phyloP scores from a whole-genome alignment of 2,888 invertebrate species.

The Agrotis puta region DNA sequence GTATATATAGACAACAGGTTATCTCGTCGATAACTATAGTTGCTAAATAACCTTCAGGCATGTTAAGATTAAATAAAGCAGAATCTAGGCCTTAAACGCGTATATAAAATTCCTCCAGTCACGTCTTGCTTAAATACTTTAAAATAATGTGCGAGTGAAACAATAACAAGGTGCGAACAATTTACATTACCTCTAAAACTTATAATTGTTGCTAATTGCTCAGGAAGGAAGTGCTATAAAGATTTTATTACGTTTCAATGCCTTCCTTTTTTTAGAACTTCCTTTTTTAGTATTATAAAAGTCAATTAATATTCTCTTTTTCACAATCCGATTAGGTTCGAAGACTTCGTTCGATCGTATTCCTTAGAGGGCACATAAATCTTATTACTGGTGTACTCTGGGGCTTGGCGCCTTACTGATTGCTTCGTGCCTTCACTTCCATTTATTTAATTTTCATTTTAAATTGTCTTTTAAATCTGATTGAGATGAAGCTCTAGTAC shows the following conservation, averaged over 20 bases:
- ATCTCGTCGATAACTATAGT: conserved; percentile 29
- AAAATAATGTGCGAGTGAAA: conserved; percentile 22
- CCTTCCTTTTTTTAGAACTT: conserved; percentile 23
- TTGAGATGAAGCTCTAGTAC: conserved; percentile 20
- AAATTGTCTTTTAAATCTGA: conserved; percentile 48
- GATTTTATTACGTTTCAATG: conserved; percentile 40
- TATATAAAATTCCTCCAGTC: conserved; percentile 31
- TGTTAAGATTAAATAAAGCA: conserved; percentile 48
- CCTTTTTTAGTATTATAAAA: conserved; percentile 45
- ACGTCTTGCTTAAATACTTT: conserved; percentile 25
- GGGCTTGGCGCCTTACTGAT: conserved; percentile 62
- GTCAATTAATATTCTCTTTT: conserved; percentile 71
- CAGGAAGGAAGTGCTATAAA: conserved; percentile 52
- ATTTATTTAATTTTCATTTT: conserved; percentile 63
- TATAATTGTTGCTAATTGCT: conserved; percentile 47
- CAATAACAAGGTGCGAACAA: conserved; percentile 30
- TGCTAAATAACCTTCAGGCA: conserved; percentile 56
- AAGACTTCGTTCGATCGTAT: conserved; percentile 62
- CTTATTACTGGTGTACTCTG: conserved; percentile 73
- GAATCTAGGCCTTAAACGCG: conserved; percentile 38
- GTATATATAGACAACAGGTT: conserved; percentile 27
- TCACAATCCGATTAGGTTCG: conserved; percentile 76
- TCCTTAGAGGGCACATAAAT: conserved; percentile 77
- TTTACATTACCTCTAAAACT: conserved; percentile 22
- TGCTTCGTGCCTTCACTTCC: conserved; percentile 63